Base-by-base conservation (phyloP, 1,140 invertebrate species). In the Augochlora pura region DNA sequence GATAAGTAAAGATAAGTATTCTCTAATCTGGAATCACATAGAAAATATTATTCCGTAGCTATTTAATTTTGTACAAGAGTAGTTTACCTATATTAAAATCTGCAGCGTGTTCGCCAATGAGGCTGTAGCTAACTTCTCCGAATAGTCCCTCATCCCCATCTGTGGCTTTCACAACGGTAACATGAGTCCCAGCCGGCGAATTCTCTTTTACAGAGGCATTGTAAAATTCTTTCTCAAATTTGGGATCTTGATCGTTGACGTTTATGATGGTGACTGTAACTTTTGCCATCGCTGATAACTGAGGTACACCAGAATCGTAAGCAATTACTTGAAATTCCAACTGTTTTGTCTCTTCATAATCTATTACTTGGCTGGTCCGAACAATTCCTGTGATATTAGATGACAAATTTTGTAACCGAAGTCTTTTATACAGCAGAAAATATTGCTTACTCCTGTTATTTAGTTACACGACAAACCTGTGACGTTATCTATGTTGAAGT, bases 211-310 rank as follows among this genome's bases (percentile, higher is more conserved):
- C 93, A 0, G 93, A 94, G 0, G 95, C 95, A 46, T 95, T 94
- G 89, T 98, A 98, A 10, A 92, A 85, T 88, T 95, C 92, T 68
- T 94, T 91, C 21, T 94, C 93, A 88, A 98, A 99, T 57, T 95
- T 93, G 0, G 98, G 98, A 90, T 96, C 95, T 86, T 97, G 96
- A 88, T 98, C 97, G 87, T 99, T 99, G 0, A 97, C 94, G 88
- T 98, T 98, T 27, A 96, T 94, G 18, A 99, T 94, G 57, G 96
- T 95, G 0, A 98, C 96, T 10, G 93, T 94, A 6, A 99, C 95
- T 21, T 94, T 93, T 0, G 97, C 96, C 0, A 95, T 94, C 0
- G 97, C 94, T 10, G 95, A 96, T 62, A 96, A 92, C 85, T 96
- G 96, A 2, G 98, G 98, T 0, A 97, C 94, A 16, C 97, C 97